Evolutionary conservation across 2,797 vertebrate genomes (phyloP).

Genomic region (Falco biarmicus): DNA sequence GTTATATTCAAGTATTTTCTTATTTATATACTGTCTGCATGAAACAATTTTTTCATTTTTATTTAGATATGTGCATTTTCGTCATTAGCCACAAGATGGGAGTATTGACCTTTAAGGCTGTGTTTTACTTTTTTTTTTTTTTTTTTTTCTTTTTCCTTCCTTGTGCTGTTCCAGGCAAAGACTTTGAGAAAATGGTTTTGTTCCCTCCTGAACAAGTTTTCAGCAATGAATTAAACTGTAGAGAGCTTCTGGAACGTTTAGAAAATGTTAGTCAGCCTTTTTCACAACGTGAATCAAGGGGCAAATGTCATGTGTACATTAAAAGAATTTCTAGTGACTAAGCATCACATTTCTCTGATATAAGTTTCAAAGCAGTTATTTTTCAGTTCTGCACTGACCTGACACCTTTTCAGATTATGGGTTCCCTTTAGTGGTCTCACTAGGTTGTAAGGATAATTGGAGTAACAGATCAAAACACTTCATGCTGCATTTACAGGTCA

Average conservation of each 20-base stretch:
- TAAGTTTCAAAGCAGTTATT: neutral
- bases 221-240: neutral
- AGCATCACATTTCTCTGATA: neutral
- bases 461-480: constrained; percentile 11
- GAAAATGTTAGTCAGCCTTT: neutral
- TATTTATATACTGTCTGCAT: neutral
- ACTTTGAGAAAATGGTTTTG: neutral
- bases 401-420: neutral
- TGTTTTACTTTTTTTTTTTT: accelerated
- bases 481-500: neutral
- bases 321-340: neutral
- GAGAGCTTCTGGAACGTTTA: neutral
- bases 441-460: neutral
- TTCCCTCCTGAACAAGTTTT: neutral
- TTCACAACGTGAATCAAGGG: neutral
- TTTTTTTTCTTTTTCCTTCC: neutral
- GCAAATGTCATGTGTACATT: neutral
- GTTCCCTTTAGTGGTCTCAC: neutral
- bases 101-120: constrained; percentile 67
- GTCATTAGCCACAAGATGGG: constrained; percentile 73
- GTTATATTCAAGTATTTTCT: neutral
- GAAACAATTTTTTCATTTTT: neutral
- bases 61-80: constrained; percentile 19
- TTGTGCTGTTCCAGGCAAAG: neutral
- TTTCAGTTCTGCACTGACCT: neutral